A percentile compares a stretch with the other conserved stretches of the same genome.
Conservation (phyloP, 2,888 invertebrate species). For the Trachelus troglodyta region DNA sequence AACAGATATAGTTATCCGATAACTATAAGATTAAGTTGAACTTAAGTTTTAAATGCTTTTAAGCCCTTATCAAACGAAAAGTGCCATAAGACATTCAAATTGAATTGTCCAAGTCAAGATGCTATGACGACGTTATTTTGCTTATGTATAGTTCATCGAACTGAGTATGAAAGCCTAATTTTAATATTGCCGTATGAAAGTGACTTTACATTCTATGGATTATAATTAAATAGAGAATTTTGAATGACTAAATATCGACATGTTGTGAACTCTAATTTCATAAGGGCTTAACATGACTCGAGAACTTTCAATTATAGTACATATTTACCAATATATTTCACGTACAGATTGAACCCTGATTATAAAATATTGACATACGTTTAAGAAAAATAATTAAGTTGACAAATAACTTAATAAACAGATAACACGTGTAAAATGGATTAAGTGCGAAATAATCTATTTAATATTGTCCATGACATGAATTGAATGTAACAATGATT, state of each 20-base stretch:
- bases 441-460: background rate
- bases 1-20: background rate
- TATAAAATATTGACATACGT: background rate
- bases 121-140: background rate
- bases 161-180: background rate
- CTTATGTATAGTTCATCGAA: background rate
- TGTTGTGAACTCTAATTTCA: background rate
- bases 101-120: background rate
- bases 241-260: background rate
- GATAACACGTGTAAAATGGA: background rate
- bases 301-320: background rate
- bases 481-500: background rate
- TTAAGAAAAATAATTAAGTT: background rate
- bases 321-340: background rate
- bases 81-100: background rate
- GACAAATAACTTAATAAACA: background rate
- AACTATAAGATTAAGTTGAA: background rate
- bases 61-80: background rate
- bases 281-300: background rate
- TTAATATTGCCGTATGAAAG: background rate
- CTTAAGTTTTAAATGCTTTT: background rate
- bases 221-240: too few species aligned
- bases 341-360: background rate
- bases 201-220: background rate
- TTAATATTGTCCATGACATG: background rate